Percentiles rank a stretch among this genome's conserved stretches.
Evolutionary conservation across 1,140 invertebrate genomes (phyloP).

Genomic region (Sycophaga agraensis): DNA sequence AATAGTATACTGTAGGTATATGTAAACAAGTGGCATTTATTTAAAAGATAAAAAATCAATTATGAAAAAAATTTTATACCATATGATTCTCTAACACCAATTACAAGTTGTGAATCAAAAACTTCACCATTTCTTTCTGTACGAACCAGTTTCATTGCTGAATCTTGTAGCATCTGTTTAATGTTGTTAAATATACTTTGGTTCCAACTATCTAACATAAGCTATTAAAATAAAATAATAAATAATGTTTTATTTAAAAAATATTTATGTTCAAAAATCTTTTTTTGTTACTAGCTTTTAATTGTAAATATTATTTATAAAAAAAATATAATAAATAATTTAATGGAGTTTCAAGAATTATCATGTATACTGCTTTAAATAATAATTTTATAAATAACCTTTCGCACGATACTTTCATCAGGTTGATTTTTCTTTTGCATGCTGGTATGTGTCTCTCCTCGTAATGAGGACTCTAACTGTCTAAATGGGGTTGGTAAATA

Average conservation of each 20-base stretch:
- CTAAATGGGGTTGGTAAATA: constrained; percentile 95
- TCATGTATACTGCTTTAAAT: not conserved
- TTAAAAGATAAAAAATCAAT: too few relatives aligned
- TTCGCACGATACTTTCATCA: constrained; percentile 88
- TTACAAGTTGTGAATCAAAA: constrained; percentile 95
- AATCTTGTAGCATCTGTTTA: constrained; percentile 90
- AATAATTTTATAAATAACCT: constrained; percentile 54
- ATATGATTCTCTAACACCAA: constrained; percentile 94
- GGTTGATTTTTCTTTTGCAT: constrained; percentile 73
- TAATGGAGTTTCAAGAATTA: not conserved
- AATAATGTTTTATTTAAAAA: not conserved
- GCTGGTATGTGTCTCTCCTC: constrained; percentile 62
- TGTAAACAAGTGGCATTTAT: not conserved
- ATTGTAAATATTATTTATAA: constrained; percentile 10
- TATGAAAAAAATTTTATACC: constrained; percentile 68
- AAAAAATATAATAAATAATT: constrained; percentile 4
- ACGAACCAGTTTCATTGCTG: constrained; percentile 96
- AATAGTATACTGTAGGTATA: not conserved
- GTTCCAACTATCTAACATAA: constrained; percentile 99
- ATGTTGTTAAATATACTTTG: constrained; percentile 96
- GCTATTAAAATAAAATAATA: constrained; percentile 56
- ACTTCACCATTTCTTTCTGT: constrained; percentile 95
- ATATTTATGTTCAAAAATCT: too few relatives aligned
- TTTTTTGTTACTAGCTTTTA: too few relatives aligned
- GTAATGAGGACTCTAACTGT: constrained; percentile 82